These are phyloP conservation scores for Atractosteus spatula DNA, from an alignment of 2,113 vertebrate genomes.

Conservation along the genomic window DNA sequence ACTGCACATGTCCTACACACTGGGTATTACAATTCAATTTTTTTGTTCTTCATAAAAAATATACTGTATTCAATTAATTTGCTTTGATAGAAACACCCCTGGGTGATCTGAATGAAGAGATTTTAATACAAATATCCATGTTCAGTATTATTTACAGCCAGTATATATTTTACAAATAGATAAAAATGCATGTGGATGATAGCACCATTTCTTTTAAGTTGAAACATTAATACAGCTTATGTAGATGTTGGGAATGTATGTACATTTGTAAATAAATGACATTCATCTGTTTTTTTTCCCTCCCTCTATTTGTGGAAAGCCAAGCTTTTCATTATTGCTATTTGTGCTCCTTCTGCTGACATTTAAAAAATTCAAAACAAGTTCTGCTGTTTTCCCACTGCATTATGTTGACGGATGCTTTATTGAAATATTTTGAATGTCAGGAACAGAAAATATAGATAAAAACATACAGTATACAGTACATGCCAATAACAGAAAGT, in stretches of 20 bases:
- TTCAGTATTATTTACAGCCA: background rate
- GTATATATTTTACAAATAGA: no score
- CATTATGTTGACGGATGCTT: conserved; percentile 48
- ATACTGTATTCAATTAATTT: no score
- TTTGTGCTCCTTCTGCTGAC: conserved; percentile 59
- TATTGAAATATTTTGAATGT: conserved; percentile 50
- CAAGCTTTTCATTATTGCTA: conserved; percentile 57
- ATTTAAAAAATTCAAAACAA: conserved; percentile 45
- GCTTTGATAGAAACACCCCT: no score
- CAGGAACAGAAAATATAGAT: conserved; percentile 30
- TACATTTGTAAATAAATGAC: conserved; percentile 6
- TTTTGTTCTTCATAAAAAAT: no score
- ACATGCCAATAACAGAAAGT: conserved; percentile 10
- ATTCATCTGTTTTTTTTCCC: conserved; percentile 39
- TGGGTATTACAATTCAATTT: background rate
- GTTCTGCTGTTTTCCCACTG: conserved; percentile 40
- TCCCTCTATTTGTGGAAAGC: conserved; percentile 49
- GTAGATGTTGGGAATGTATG: background rate
- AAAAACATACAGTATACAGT: conserved; percentile 4
- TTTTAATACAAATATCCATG: background rate
- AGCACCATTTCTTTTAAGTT: no score
- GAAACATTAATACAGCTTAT: no score
- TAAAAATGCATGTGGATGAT: no score
- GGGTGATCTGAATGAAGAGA: no score
- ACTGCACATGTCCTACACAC: background rate